Percentiles rank a stretch among this genome's conserved stretches.
phyloP scores from a whole-genome alignment of 2,113 vertebrate genomes.

The Sebastes schlegelii region DNA sequence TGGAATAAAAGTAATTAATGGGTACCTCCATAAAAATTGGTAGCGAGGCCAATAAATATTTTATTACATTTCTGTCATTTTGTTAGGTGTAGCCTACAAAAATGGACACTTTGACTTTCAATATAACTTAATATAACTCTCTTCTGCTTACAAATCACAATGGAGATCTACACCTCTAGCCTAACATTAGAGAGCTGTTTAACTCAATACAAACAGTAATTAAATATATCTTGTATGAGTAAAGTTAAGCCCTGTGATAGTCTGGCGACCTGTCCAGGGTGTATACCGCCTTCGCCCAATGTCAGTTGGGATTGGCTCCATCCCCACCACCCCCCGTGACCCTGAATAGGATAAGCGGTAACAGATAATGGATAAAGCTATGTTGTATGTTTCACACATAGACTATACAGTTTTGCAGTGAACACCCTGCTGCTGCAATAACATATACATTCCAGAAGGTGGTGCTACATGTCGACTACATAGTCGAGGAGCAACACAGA shows the following conservation, averaged over 20 bases:
- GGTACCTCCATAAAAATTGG: too few relatives aligned
- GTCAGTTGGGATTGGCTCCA: too few relatives aligned
- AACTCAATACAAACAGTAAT: not conserved
- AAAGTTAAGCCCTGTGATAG: not conserved
- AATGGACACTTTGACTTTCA: not conserved
- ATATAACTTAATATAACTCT: not conserved
- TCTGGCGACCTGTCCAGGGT: too few relatives aligned
- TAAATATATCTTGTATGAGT: not conserved
- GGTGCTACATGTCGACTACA: conserved; percentile 10
- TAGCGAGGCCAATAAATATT: too few relatives aligned
- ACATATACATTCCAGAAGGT: conserved; percentile 30
- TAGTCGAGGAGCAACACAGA: too few relatives aligned
- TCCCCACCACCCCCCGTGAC: too few relatives aligned
- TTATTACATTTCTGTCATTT: too few relatives aligned
- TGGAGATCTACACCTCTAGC: not conserved
- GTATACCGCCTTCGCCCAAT: too few relatives aligned
- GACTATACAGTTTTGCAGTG: not conserved
- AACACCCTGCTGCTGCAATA: not conserved
- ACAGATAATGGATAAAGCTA: not conserved
- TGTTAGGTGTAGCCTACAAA: not conserved
- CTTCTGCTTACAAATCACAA: not conserved
- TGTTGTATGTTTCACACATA: not conserved
- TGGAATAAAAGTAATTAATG: too few relatives aligned
- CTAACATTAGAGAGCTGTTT: too few relatives aligned
- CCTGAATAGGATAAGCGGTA: too few relatives aligned